Evolutionary conservation across 2,113 vertebrate genomes (phyloP).

Genomic region (Colius striatus): DNA sequence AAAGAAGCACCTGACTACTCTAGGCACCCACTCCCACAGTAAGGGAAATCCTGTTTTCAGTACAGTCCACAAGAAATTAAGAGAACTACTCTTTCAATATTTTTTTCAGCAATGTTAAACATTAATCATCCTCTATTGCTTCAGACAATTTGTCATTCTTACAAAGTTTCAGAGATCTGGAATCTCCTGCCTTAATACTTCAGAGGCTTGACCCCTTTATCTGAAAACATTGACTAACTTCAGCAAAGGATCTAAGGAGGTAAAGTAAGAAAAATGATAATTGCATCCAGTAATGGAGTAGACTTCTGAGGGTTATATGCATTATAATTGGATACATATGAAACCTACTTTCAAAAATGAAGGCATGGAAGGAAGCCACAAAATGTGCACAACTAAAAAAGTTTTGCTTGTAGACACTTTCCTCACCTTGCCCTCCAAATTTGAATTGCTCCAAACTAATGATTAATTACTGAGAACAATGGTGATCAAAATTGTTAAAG

Average conservation of each 20-base stretch:
- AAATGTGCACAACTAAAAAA: background rate
- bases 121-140: background rate
- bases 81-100: background rate
- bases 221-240: background rate
- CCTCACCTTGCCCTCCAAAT: rapidly evolving
- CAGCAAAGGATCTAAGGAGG: background rate
- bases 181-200: background rate
- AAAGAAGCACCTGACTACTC: background rate
- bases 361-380: background rate
- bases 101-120: background rate
- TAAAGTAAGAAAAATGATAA: background rate
- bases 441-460: too few species aligned
- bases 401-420: rapidly evolving
- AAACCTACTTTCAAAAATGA: background rate
- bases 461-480: background rate
- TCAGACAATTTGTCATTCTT: background rate
- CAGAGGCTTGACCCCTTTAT: background rate
- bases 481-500: background rate
- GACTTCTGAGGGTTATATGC: background rate
- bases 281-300: background rate
- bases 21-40: background rate
- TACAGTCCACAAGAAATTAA: background rate
- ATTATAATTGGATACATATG: background rate
- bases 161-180: background rate
- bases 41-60: background rate